phyloP scores from a whole-genome alignment of 37 sponge, comb jelly and placozoan genomes.

The Eunapius fragilis region DNA sequence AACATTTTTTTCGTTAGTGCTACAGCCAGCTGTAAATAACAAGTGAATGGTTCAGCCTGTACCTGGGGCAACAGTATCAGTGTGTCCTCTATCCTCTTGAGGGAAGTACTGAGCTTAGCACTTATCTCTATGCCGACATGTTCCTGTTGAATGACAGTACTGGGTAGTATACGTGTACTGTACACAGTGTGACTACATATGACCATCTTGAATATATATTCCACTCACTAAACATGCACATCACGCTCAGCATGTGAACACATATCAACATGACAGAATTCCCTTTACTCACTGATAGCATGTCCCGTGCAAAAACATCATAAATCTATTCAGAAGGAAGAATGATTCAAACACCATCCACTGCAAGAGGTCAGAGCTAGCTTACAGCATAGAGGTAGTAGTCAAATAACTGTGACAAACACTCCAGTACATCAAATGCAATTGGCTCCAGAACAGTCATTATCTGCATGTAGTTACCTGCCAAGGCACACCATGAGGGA shows the following conservation, averaged over 20 bases:
- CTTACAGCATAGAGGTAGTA: slow-evolving; percentile 92
- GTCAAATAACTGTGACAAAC: slow-evolving; percentile 94
- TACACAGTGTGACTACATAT: background rate
- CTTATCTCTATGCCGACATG: slow-evolving; percentile 40
- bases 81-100: slow-evolving; percentile 70
- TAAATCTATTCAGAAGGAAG: slow-evolving; percentile 50
- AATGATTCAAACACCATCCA: background rate
- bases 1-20: too few relatives aligned
- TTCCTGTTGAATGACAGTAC: background rate
- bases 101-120: slow-evolving; percentile 60
- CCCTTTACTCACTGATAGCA: slow-evolving; percentile 43
- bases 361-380: background rate
- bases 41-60: background rate
- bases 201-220: too few relatives aligned
- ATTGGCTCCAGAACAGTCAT: slow-evolving; percentile 92
- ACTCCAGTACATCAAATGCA: slow-evolving; percentile 90
- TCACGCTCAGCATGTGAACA: background rate
- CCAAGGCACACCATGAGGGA: background rate
- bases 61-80: slow-evolving; percentile 43
- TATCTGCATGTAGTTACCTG: slow-evolving; percentile 97
- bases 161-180: too few relatives aligned
- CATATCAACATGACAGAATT: background rate
- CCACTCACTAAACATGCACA: background rate
- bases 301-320: slow-evolving; percentile 71
- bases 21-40: too few relatives aligned